These are phyloP conservation scores for chimpanzee (Pan troglodytes) DNA, from an alignment of 2,113 vertebrate species.

Conservation along the genomic window NHGRI_mPanTro3-v2.1_pri NC_086015.1:174550501-174551000, in stretches of 20 bases:
- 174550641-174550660: neutral
- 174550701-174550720: neutral
- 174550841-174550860: conserved; percentile 49
- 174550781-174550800: conserved; percentile 34
- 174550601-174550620: neutral
- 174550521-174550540: neutral
- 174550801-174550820: neutral
- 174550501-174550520: neutral
- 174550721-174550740: neutral
- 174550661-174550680: neutral
- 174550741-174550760: neutral
- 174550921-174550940: conserved; percentile 39
- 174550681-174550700: neutral
- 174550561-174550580: neutral
- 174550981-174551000: conserved; percentile 44
- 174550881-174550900: conserved; percentile 58
- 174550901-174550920: conserved; percentile 51
- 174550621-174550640: neutral
- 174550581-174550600: neutral
- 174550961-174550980: conserved; percentile 48
- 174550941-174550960: neutral
- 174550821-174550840: conserved; percentile 40
- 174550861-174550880: conserved; percentile 47
- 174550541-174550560: neutral
- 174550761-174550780: neutral